Evolutionary conservation across 2,113 vertebrate genomes (phyloP).

Genomic region (Menura novaehollandiae): DNA sequence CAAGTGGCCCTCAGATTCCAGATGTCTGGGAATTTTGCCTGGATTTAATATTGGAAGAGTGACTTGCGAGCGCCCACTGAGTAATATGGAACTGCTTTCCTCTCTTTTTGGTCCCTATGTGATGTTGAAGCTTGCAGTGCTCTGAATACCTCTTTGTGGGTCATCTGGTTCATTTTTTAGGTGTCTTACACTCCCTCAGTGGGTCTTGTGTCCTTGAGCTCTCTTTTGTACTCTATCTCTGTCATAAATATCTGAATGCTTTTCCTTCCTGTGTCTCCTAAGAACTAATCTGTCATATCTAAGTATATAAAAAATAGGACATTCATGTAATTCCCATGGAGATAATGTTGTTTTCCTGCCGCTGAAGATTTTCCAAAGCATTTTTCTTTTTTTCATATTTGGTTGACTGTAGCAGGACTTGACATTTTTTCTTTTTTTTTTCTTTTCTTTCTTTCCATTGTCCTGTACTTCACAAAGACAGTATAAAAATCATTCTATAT

Average conservation of each 20-base stretch:
- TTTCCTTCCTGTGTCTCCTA: neutral
- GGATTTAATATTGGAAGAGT: neutral
- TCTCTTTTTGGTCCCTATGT: neutral
- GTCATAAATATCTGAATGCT: neutral
- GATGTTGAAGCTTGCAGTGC: neutral
- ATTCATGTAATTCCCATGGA: neutral
- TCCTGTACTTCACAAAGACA: neutral
- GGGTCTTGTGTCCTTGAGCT: neutral
- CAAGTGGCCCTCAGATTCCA: neutral
- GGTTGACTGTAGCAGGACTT: neutral
- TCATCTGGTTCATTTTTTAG: neutral
- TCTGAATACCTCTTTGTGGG: neutral
- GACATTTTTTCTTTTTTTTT: accelerated
- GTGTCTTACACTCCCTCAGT: neutral
- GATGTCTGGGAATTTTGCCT: neutral
- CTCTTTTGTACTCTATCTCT: neutral
- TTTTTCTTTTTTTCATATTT: neutral
- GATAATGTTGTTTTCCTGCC: neutral
- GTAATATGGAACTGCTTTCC: neutral
- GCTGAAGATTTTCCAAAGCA: neutral
- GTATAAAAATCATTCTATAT: neutral
- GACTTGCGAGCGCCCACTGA: neutral
- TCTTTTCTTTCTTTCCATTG: accelerated
- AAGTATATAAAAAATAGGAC: neutral
- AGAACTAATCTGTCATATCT: neutral